phyloP scores from a whole-genome alignment of 1,140 invertebrate species.

The Scaptomyza pallida region DNA sequence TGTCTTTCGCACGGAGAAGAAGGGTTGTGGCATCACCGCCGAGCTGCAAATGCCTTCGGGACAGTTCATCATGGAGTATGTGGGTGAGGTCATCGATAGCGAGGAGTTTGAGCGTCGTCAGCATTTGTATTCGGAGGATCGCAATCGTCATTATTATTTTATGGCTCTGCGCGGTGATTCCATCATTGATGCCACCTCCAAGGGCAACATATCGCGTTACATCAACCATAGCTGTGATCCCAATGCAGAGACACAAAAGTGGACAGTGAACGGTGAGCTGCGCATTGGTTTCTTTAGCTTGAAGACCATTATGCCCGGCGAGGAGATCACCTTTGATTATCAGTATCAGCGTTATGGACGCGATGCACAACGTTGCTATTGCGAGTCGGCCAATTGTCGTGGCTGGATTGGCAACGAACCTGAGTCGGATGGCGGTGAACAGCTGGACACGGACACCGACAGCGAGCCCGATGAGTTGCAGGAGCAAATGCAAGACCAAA shows the following conservation, averaged over 20 bases:
- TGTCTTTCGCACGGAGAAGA: slow-evolving; percentile 96
- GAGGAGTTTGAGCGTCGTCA: slow-evolving; percentile 95
- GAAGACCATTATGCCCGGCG: slow-evolving; percentile 91
- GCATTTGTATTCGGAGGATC: slow-evolving; percentile 95
- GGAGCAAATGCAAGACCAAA: slow-evolving; percentile 40
- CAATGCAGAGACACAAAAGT: slow-evolving; percentile 99
- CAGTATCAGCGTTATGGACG: slow-evolving; percentile 98
- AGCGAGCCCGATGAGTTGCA: slow-evolving; percentile 53
- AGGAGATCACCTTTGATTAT: slow-evolving; percentile 99
- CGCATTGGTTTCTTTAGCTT: slow-evolving; percentile 98
- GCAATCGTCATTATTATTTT: slow-evolving; percentile 98
- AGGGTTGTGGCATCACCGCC: slow-evolving; percentile 96
- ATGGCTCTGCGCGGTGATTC: slow-evolving; percentile 98
- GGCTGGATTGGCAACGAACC: slow-evolving; percentile 97
- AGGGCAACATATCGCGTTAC: slow-evolving; percentile 97
- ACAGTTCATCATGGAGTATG: slow-evolving; percentile 99
- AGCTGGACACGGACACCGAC: slow-evolving; percentile 84
- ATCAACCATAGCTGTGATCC: slow-evolving; percentile 99
- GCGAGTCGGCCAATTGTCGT: slow-evolving; percentile 93
- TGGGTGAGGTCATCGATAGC: slow-evolving; percentile 97
- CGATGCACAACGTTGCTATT: slow-evolving; percentile 97
- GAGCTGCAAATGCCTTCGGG: slow-evolving; percentile 90
- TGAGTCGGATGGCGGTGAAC: slow-evolving; percentile 88
- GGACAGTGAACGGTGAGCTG: slow-evolving; percentile 98
- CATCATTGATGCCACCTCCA: slow-evolving; percentile 97